Evolutionary conservation across 2,888 invertebrate genomes (phyloP), one percentile per base, ranked within the genome.

Genomic region (Ormyrus labotus): DNA sequence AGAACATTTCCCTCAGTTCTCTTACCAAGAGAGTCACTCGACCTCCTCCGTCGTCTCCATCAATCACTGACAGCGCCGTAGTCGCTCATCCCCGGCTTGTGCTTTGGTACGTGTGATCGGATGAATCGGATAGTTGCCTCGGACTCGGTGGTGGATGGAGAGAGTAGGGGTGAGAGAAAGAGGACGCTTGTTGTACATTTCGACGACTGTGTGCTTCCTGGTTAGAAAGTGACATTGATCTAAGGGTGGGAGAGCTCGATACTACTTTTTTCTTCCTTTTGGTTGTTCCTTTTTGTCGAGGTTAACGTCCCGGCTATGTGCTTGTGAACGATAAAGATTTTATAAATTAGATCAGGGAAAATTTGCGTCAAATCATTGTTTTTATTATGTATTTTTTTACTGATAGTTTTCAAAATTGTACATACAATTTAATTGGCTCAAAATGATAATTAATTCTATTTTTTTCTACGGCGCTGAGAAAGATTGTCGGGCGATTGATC

Each of bases 1-100:
- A 84, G 93, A 93, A 65, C 93, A 95, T 88, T 95, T 95, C 89
- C 93, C 93, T 55, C 94, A 94, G 86, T 95, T 95, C 90, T 94
- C 94, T 78, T 92, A 91, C 83, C 90, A 91, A 78, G 90, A 90
- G 75, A 90, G 90, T 83, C 90, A 90, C 83, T 90, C 90, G 63
- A 89, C 88, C 73, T 88, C 90, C 76, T 89, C 90, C 82, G 89
- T 89, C 74, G 89, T 89, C 50, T 90, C 90, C 67, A 90, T 90
- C 83, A 90, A 89, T 85, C 90, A 91, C 90, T 90, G 91, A 91
- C 90, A 88, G 19, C 19, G 19, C 84, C 53, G 65, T 51, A 73
- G 77, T 81, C 64, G 60, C 48, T 77, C 60, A 77, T 67, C 63
- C 57, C 63, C 53, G 77, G 77, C 72, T 84, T 76, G 76, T 83